Evolutionary conservation across 1,140 invertebrate species (phyloP).

Genomic region (Heliothis subflexa): DNA sequence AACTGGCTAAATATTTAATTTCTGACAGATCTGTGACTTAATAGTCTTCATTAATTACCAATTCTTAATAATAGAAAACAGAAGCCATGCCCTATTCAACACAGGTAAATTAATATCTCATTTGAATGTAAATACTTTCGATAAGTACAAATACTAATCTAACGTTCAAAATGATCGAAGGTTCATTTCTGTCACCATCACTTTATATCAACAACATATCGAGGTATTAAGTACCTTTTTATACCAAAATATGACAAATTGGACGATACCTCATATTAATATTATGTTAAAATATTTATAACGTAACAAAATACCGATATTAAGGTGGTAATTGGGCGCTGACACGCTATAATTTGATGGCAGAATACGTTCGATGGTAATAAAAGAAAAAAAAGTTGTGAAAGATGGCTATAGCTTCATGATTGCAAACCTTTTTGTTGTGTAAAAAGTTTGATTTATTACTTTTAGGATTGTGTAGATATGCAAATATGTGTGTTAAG

Average conservation of each 20-base stretch:
- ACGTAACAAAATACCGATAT: slow-evolving; percentile 34
- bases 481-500: slow-evolving; percentile 6
- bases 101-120: not conserved
- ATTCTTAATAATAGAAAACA: not conserved
- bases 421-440: slow-evolving; percentile 32
- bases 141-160: not conserved
- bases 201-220: not conserved
- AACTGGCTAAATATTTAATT: too few relatives aligned
- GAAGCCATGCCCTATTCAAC: not conserved
- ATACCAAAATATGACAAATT: slow-evolving; percentile 24
- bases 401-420: slow-evolving; percentile 5
- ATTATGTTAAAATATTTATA: slow-evolving; percentile 41
- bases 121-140: slow-evolving; percentile 1
- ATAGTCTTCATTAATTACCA: too few relatives aligned
- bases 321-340: slow-evolving; percentile 24
- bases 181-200: not conserved
- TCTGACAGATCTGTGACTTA: too few relatives aligned
- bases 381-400: slow-evolving; percentile 2
- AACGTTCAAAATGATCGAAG: not conserved
- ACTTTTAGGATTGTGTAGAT: not conserved
- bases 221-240: slow-evolving; percentile 14
- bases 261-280: slow-evolving; percentile 20
- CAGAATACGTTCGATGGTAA: slow-evolving; percentile 2
- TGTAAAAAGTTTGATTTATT: slow-evolving; percentile 23
- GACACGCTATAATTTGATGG: slow-evolving; percentile 23